Base-by-base conservation (phyloP, 2,113 vertebrate species). In the Microtus oregoni region DNA sequence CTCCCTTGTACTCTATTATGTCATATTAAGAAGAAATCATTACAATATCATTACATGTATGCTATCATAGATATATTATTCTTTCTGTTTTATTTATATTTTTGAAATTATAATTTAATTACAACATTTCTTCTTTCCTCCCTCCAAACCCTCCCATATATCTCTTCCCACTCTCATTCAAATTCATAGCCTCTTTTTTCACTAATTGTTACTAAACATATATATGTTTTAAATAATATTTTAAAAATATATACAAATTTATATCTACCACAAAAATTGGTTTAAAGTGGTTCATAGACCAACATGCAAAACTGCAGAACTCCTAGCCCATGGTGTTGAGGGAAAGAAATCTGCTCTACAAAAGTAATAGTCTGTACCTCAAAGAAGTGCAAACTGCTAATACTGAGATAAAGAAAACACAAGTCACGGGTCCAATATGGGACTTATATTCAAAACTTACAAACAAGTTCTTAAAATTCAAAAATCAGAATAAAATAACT, bases 381-480 rank as follows among this genome's bases (percentile, higher is more conserved):
- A 67, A 47, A 67, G 32, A 65, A 67, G 5, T 65, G 9, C 41
- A 44, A 85, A 30, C 44, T 86, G 15, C 12, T 30, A 50, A 63
- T 67, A 44, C 47, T 68, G 41, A 47, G 41, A 50, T 47, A 32
- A 86, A 22, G 8, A 50, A 50, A 68, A 68, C 47, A 35, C 17
- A 47, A 86, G 17, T 10, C 17, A 68, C 44, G 14, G 20, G 14
- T 24, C 28, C 12, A 30, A 32, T 20, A 67, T 5, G 30, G 41
- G 19, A 32, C 28, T 65, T 68, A 68, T 11, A 47, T 32, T 9
- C 58, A 65, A 63, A 85, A 30, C 28, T 13, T 32, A 61, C 9
- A 41, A 79, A 78, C 24, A 77, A 78, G 77, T 85, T 85, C 14
- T 85, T 89, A 67, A 76, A 95, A 94, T 17, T 58, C 24, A 85